These are phyloP conservation scores for Octodonta nipae DNA, from an alignment of 2,888 invertebrate genomes.

Conservation along the genomic window DNA sequence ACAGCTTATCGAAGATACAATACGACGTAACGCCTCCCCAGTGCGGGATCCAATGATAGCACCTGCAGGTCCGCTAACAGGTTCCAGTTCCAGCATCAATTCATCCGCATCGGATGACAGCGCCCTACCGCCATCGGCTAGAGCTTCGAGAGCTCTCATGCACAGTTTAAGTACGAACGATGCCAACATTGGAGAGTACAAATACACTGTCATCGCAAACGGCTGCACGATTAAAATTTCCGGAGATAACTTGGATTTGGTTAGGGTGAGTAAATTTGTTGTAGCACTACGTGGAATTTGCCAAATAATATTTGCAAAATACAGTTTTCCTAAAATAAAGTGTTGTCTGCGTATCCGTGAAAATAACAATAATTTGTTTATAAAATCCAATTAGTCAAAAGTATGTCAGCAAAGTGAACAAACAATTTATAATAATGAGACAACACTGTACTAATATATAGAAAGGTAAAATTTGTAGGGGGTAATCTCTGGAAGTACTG, in stretches of 20 bases:
- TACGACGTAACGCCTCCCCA: slow-evolving; percentile 86
- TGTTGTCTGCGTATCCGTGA: no score
- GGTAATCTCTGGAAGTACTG: no score
- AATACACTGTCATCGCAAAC: slow-evolving; percentile 70
- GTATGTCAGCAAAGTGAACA: no score
- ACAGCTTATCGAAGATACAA: slow-evolving; percentile 87
- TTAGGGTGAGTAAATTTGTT: slow-evolving; percentile 46
- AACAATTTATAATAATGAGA: no score
- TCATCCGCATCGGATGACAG: slow-evolving; percentile 58
- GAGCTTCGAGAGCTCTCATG: slow-evolving; percentile 48
- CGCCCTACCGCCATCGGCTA: slow-evolving; percentile 38
- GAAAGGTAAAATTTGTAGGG: no score
- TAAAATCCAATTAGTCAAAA: no score
- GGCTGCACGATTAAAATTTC: slow-evolving; percentile 74
- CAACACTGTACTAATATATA: no score
- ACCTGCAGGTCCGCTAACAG: slow-evolving; percentile 42
- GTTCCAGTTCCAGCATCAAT: slow-evolving; percentile 66
- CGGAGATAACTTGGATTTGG: slow-evolving; percentile 70
- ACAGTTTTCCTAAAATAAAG: no score
- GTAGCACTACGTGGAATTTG: background rate
- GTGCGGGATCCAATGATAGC: slow-evolving; percentile 50
- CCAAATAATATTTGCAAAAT: no score
- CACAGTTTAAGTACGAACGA: slow-evolving; percentile 75
- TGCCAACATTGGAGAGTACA: slow-evolving; percentile 74
- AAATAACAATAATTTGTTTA: no score